These are phyloP conservation scores for Alexandromys oeconomus DNA, from an alignment of 2,797 vertebrate genomes.

Conservation along the genomic window DNA sequence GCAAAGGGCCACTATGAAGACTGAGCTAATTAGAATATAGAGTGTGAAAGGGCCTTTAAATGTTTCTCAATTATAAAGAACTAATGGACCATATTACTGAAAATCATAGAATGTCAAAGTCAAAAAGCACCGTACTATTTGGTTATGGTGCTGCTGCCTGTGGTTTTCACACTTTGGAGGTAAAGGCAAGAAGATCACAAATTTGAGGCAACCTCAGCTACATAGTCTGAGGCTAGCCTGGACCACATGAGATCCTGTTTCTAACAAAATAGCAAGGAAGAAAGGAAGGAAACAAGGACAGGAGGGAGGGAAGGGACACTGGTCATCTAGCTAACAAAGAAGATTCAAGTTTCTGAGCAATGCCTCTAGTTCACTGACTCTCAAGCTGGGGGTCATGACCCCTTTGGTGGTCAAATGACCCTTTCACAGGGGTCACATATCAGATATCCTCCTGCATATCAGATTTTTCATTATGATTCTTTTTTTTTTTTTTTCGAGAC, in stretches of 20 bases:
- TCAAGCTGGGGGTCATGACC: neutral
- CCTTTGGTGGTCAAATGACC: neutral
- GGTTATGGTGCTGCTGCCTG: neutral
- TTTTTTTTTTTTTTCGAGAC: no score
- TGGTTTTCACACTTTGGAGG: neutral
- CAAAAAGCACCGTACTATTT: neutral
- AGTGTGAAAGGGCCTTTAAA: neutral
- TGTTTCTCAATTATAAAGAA: neutral
- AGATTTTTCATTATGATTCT: neutral
- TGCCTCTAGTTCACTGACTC: neutral
- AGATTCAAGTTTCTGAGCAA: neutral
- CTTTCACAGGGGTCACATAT: neutral
- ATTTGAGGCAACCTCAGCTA: neutral
- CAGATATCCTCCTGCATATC: neutral
- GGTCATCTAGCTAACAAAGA: no score
- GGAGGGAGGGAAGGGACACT: neutral
- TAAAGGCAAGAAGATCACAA: neutral
- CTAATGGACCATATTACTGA: no score
- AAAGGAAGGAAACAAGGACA: fast-evolving
- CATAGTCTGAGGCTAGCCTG: neutral
- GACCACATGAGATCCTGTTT: neutral
- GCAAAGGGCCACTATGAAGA: neutral
- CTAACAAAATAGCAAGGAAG: neutral
- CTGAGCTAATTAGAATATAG: neutral
- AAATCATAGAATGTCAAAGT: neutral